Conservation (phyloP, 2,113 vertebrate genomes). For the Microtus montanus region DNA sequence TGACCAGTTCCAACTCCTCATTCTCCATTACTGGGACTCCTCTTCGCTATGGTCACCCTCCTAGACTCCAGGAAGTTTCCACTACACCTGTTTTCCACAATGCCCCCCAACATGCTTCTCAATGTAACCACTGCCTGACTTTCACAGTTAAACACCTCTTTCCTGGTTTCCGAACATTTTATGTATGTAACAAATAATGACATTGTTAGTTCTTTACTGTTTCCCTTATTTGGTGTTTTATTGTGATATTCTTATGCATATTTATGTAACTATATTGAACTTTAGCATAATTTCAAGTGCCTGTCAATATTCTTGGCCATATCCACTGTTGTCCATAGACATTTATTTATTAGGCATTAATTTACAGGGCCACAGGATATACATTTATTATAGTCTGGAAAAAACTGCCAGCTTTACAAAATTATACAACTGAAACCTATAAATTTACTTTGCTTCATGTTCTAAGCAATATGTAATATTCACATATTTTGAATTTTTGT, state of each 20-base stretch:
- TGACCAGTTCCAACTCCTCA: background rate
- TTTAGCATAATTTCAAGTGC: background rate
- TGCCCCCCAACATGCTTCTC: background rate
- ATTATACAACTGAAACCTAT: background rate
- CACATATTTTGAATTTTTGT: background rate
- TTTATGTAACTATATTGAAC: background rate
- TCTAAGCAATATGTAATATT: background rate
- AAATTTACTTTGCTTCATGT: background rate
- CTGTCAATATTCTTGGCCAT: background rate
- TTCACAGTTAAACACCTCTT: background rate
- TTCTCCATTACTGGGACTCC: background rate
- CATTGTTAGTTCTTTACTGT: background rate
- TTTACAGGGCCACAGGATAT: background rate
- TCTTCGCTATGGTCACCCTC: background rate
- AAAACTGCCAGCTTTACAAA: background rate
- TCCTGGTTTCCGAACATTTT: background rate
- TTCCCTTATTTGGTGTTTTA: background rate
- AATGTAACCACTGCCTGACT: background rate
- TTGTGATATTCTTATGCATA: background rate
- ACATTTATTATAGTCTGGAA: background rate
- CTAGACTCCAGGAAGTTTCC: background rate
- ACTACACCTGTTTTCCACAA: no score
- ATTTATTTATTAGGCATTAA: background rate
- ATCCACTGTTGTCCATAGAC: background rate
- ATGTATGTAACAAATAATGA: background rate